Evolutionary conservation across 1,140 invertebrate species (phyloP).

Genomic region (Tetramorium simillimum): DNA sequence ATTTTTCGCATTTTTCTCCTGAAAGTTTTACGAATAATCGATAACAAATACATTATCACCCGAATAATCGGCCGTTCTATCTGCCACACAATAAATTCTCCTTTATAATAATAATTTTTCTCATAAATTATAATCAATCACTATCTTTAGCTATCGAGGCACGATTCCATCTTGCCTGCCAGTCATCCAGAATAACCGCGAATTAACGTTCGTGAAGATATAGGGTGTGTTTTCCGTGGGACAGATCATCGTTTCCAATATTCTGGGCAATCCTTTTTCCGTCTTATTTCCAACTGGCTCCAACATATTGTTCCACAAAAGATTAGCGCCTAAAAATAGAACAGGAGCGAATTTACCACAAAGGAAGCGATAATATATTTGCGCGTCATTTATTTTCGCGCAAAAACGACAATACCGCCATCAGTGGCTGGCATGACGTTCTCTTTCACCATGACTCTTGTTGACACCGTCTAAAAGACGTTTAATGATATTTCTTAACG

Average conservation of each 20-base stretch:
- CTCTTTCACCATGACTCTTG: conserved; percentile 25
- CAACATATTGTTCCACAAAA: conserved; percentile 91
- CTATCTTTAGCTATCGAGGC: conserved; percentile 47
- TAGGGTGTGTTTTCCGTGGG: conserved; percentile 87
- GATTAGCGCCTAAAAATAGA: conserved; percentile 87
- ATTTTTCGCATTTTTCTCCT: not conserved
- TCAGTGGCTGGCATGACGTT: not conserved
- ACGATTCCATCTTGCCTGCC: conserved; percentile 82
- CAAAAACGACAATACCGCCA: not conserved
- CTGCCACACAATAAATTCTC: not conserved
- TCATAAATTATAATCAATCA: not conserved
- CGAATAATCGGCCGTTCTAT: not conserved
- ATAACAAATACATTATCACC: not conserved
- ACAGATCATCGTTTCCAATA: conserved; percentile 88
- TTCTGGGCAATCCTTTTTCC: conserved; percentile 84
- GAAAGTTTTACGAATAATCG: not conserved
- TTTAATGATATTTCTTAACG: conserved; percentile 4
- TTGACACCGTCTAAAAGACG: conserved; percentile 24
- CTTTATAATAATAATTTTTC: not conserved
- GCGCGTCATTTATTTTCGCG: not conserved
- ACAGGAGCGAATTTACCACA: not conserved
- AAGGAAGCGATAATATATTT: not conserved
- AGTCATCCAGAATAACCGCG: conserved; percentile 84
- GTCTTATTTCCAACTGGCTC: conserved; percentile 90
- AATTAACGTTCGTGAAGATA: conserved; percentile 90